Evolutionary conservation across 2,113 vertebrate species (phyloP).

Genomic region (Microcebus lehilahytsara): DNA sequence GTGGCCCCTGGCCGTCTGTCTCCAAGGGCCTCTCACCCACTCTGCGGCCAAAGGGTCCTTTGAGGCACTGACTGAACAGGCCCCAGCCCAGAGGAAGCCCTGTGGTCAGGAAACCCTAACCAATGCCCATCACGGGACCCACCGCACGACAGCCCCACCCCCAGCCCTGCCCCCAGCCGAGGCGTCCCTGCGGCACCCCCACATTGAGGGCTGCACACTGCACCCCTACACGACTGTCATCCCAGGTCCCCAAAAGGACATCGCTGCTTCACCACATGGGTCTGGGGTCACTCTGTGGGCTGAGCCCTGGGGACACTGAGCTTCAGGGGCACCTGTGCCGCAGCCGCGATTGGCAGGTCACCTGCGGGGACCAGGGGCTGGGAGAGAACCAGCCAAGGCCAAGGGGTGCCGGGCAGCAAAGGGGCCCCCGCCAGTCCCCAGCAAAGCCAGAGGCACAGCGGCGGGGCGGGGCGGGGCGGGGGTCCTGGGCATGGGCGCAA

Average conservation of each 20-base stretch:
- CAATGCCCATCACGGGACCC: rapidly evolving
- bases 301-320: too few species aligned
- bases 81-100: neutral
- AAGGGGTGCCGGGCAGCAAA: neutral
- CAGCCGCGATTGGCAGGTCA: too few species aligned
- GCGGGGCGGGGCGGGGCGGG: neutral
- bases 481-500: too few species aligned
- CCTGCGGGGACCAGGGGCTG: too few species aligned
- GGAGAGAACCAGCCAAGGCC: neutral
- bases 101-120: too few species aligned
- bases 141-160: neutral
- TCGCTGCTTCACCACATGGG: too few species aligned
- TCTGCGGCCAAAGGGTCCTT: neutral
- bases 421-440: neutral
- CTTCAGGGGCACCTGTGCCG: too few species aligned
- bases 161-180: neutral
- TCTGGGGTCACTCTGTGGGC: too few species aligned
- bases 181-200: neutral
- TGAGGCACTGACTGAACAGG: neutral
- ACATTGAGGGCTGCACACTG: neutral
- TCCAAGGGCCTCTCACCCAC: neutral
- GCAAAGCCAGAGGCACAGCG: neutral
- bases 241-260: too few species aligned
- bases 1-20: neutral
- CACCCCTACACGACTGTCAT: neutral